These are phyloP conservation scores for Campylomormyrus tamandua DNA, from an alignment of 2,113 vertebrate genomes.

Conservation along the genomic window DNA sequence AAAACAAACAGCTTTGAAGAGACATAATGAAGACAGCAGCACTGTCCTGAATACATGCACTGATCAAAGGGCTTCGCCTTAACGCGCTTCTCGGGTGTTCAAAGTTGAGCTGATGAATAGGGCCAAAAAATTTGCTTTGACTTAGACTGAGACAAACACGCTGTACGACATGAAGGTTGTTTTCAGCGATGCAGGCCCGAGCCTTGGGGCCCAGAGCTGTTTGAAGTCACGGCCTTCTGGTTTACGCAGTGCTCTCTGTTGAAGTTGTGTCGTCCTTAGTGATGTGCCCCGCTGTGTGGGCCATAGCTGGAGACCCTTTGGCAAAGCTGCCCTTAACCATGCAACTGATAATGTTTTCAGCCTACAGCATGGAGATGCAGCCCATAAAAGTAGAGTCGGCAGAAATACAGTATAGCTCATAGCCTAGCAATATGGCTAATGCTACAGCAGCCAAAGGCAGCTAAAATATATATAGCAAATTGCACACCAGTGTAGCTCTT, in stretches of 20 bases:
- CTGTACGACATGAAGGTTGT: not conserved
- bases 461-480: not conserved
- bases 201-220: conserved; percentile 6
- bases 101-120: not conserved
- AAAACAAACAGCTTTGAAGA: conserved; percentile 13
- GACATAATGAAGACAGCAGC: not conserved
- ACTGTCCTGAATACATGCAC: conserved; percentile 7
- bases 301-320: not conserved
- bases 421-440: not conserved
- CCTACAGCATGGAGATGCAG: not conserved
- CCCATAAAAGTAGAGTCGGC: not conserved
- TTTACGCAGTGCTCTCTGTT: not conserved
- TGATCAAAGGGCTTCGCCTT: not conserved
- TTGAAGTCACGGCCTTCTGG: not conserved
- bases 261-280: not conserved
- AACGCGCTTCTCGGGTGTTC: not conserved
- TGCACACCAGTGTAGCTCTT: not conserved
- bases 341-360: not conserved
- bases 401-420: not conserved
- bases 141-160: conserved; percentile 4
- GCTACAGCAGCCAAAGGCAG: not conserved
- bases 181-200: not conserved
- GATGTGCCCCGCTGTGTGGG: not conserved
- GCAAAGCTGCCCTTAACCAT: not conserved
- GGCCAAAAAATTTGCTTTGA: conserved; percentile 1